Percentiles rank a stretch among this genome's conserved stretches.
These are phyloP conservation scores for Chlorops oryzae DNA, from an alignment of 1,140 invertebrate species.

Conservation along the genomic window DNA sequence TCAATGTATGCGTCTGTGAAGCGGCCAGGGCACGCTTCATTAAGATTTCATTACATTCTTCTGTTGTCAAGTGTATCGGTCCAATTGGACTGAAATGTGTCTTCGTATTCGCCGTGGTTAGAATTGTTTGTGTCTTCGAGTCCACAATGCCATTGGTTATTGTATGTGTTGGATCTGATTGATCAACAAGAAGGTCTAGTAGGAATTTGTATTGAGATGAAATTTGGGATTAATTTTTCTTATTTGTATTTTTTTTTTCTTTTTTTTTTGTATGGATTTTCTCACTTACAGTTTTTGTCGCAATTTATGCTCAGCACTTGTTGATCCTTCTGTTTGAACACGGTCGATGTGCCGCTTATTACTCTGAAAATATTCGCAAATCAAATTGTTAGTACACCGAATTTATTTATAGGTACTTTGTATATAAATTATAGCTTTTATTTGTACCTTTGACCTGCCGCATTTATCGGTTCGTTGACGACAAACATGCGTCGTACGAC, in stretches of 20 bases:
- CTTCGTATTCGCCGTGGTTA: slow-evolving; percentile 40
- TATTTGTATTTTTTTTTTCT: too few species aligned
- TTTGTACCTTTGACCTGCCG: slow-evolving; percentile 40
- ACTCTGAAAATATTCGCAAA: slow-evolving; percentile 30
- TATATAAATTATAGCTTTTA: background rate
- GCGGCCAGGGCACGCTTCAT: slow-evolving; percentile 56
- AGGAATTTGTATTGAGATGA: too few species aligned
- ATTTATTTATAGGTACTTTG: background rate
- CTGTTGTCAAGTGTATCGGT: slow-evolving; percentile 63
- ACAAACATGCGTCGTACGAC: slow-evolving; percentile 47
- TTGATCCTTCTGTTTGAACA: slow-evolving; percentile 46
- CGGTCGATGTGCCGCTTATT: slow-evolving; percentile 37
- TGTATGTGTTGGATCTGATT: slow-evolving; percentile 39
- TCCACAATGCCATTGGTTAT: slow-evolving; percentile 45
- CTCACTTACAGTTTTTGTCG: slow-evolving; percentile 47
- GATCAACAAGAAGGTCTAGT: slow-evolving; percentile 45
- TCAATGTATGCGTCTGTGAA: slow-evolving; percentile 44
- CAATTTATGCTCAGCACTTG: slow-evolving; percentile 44
- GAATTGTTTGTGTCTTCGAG: slow-evolving; percentile 44
- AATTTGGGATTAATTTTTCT: background rate
- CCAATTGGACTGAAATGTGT: slow-evolving; percentile 57
- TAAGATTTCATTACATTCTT: slow-evolving; percentile 71
- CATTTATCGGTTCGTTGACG: slow-evolving; percentile 44
- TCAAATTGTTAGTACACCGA: background rate
- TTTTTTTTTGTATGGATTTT: background rate